Base-by-base conservation (phyloP, 2,113 vertebrate species). In the Oreochromis spilurus region DNA sequence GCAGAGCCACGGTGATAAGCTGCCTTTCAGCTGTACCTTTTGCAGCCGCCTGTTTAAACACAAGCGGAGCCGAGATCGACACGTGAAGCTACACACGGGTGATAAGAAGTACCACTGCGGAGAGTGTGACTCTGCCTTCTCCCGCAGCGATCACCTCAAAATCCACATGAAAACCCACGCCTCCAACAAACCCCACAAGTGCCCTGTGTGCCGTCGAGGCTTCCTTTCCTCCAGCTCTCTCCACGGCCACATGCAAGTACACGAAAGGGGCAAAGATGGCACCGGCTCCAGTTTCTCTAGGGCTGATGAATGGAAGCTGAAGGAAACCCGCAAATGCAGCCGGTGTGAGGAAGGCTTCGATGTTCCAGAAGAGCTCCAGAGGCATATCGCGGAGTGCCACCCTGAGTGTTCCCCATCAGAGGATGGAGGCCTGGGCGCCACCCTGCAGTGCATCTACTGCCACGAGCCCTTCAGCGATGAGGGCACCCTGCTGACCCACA, bases 161-260 rank as follows among this genome's bases (percentile, higher is more conserved):
- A 99, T 99, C 93, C 99, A 99, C 95, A 96, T 99, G 96, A 99
- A 99, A 97, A 99, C 99, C 81, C 99, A 99, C 96, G 97, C 98
- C 2, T 98, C 98, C 94, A 98, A 98, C 97, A 99, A 99, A 97
- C 98, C 98, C 95, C 98, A 99, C 94, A 99, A 99, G 95, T 99
- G 99, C 97, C 97, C 98, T 90, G 98, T 99, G 96, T 99, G 99
- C 93, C 97, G 97, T 19, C 96, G 99, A 75, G 99, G 98, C 36
- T 99, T 99, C 94, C 97, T 99, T 60, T 98, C 98, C 2, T 98
- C 98, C 70, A 99, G 98, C 89, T 99, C 98, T 0, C 96, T 99
- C 55, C 98, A 98, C 29, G 98, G 98, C 88, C 99, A 99, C 96
- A 99, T 99, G 99, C 99, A 99, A 95, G 98, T 99, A 72, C 98